Evolutionary conservation across 2,888 invertebrate genomes (phyloP).

Genomic region (Sisyra terminalis): DNA sequence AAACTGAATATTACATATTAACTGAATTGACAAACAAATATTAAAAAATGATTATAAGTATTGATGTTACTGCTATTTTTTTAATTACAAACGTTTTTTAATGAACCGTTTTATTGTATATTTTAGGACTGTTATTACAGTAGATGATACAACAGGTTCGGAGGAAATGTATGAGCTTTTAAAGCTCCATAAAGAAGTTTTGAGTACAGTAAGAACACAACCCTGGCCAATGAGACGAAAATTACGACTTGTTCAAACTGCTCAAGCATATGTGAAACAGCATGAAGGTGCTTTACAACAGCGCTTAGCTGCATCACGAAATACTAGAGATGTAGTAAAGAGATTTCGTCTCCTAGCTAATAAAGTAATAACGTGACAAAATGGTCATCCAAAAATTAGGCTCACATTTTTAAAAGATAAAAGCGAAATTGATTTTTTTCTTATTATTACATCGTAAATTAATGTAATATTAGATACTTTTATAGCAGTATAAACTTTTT

Average conservation of each 20-base stretch:
- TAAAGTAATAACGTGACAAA: conserved; percentile 5
- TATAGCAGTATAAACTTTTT: too few species aligned
- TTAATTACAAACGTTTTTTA: too few species aligned
- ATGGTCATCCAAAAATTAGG: too few species aligned
- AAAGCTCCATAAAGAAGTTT: conserved; percentile 77
- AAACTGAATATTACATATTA: too few species aligned
- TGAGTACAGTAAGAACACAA: conserved; percentile 71
- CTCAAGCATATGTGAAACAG: conserved; percentile 71
- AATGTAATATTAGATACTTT: too few species aligned
- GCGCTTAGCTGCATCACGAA: conserved; percentile 73
- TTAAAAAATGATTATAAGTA: too few species aligned
- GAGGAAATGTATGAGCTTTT: conserved; percentile 25
- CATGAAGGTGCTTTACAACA: conserved; percentile 86
- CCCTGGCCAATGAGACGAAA: conserved; percentile 73
- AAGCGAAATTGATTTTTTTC: too few species aligned
- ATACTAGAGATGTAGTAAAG: conserved; percentile 54
- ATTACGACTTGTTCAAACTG: conserved; percentile 63
- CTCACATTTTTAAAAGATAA: too few species aligned
- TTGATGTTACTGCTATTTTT: too few species aligned
- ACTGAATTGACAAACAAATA: too few species aligned
- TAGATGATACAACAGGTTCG: conserved; percentile 38
- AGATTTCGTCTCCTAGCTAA: conserved; percentile 2
- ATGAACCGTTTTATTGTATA: not conserved
- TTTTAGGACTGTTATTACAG: conserved; percentile 53
- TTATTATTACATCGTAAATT: too few species aligned